Conservation (phyloP, 2,797 vertebrate genomes). For the Rhinoraja longicauda region DNA sequence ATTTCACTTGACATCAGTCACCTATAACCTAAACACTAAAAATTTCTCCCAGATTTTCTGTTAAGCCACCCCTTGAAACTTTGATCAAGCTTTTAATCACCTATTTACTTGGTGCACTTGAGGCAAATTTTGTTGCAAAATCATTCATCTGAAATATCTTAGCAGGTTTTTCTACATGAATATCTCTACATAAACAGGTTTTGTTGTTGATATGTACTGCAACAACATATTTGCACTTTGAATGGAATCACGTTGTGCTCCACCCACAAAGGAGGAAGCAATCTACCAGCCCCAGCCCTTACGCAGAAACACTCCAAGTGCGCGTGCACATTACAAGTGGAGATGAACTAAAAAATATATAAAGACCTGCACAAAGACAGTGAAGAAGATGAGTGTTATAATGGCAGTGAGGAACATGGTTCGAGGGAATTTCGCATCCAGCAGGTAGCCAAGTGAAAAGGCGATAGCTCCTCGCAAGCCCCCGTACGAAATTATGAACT, state of each 20-base stretch:
- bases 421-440: conserved; percentile 66
- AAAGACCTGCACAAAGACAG: conserved; percentile 90
- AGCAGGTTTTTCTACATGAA: no score
- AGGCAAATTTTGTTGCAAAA: not conserved
- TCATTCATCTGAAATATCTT: no score
- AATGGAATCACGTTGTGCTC: not conserved
- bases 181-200: no score
- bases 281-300: not conserved
- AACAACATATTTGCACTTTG: no score
- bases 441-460: conserved; percentile 87
- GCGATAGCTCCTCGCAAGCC: conserved; percentile 94
- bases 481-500: conserved; percentile 94
- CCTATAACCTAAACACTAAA: not conserved
- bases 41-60: not conserved
- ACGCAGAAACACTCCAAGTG: not conserved
- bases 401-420: conserved; percentile 91
- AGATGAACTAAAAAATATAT: not conserved
- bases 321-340: no score
- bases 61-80: not conserved
- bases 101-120: not conserved
- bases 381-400: conserved; percentile 98
- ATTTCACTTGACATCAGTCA: not conserved
- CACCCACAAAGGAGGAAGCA: not conserved
- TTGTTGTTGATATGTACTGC: no score
- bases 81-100: not conserved